These are phyloP conservation scores for Myrmophylax atrothorax DNA, from an alignment of 2,113 vertebrate species.

Conservation along the genomic window DNA sequence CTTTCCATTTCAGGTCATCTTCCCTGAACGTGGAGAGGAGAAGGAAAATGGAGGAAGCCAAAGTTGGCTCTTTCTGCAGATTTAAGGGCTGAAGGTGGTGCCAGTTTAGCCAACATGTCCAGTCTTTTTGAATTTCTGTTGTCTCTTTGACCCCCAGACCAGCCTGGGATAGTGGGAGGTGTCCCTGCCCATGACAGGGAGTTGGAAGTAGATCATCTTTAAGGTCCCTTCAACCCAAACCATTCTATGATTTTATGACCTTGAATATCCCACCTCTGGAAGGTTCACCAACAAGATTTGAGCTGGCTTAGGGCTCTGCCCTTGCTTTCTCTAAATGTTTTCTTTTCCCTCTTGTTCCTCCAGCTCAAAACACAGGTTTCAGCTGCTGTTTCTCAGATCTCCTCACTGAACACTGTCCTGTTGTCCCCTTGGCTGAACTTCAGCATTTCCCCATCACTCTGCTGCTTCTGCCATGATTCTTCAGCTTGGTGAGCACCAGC, in stretches of 20 bases:
- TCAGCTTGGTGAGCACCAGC: background rate
- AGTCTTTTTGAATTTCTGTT: background rate
- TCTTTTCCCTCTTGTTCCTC: background rate
- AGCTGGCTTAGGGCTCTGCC: background rate
- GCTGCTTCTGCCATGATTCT: background rate
- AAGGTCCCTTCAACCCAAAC: background rate
- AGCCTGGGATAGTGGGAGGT: background rate
- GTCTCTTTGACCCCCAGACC: background rate
- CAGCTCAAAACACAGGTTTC: background rate
- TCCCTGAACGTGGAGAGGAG: no score
- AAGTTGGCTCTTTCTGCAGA: background rate
- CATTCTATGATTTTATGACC: background rate
- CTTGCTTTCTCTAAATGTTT: background rate
- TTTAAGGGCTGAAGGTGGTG: background rate
- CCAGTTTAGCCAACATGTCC: accelerated
- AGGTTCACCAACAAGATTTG: background rate
- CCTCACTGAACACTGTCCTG: background rate
- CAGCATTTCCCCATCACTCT: background rate
- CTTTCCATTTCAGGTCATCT: no score
- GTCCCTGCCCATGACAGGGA: background rate
- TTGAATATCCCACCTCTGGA: background rate
- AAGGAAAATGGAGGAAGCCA: no score
- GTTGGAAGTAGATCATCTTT: background rate
- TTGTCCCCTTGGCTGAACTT: background rate
- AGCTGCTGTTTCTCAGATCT: background rate